phyloP scores from a whole-genome alignment of 1,140 invertebrate species.

The Lepidurus packardi region DNA sequence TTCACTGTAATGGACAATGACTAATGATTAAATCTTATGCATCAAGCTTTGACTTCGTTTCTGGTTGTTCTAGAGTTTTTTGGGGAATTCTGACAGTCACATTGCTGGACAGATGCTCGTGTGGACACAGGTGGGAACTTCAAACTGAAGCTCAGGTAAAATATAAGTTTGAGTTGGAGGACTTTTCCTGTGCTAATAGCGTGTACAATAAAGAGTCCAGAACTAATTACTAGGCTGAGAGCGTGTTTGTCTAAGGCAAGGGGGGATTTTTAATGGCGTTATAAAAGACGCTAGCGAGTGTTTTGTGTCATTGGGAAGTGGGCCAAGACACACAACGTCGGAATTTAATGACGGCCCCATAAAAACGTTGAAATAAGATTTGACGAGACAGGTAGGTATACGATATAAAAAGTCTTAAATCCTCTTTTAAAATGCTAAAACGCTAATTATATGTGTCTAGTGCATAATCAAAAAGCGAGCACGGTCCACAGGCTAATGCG shows the following conservation, averaged over 20 bases:
- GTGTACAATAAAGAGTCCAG: not conserved
- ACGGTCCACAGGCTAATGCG: not conserved
- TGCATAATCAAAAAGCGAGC: not conserved
- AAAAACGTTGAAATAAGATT: not conserved
- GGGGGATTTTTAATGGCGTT: not conserved
- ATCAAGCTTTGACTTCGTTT: too few relatives aligned
- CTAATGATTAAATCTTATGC: too few relatives aligned
- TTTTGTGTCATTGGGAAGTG: constrained; percentile 11
- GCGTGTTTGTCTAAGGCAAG: constrained; percentile 8
- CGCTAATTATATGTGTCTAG: not conserved
- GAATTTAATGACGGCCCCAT: not conserved
- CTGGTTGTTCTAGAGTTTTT: too few relatives aligned
- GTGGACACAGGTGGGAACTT: not conserved
- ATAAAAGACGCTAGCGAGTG: not conserved
- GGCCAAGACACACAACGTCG: not conserved
- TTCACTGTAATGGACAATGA: too few relatives aligned
- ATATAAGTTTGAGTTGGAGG: not conserved
- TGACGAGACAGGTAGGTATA: not conserved
- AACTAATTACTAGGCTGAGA: constrained; percentile 5
- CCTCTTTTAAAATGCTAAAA: not conserved
- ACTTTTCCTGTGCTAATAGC: too few relatives aligned
- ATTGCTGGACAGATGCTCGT: too few relatives aligned
- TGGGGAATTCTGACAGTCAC: too few relatives aligned
- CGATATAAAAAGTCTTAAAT: not conserved
- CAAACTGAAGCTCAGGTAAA: not conserved